Evolutionary conservation across 2,113 vertebrate genomes (phyloP), one percentile per base, ranked within the genome.

Genomic region (Sylvia atricapilla): DNA sequence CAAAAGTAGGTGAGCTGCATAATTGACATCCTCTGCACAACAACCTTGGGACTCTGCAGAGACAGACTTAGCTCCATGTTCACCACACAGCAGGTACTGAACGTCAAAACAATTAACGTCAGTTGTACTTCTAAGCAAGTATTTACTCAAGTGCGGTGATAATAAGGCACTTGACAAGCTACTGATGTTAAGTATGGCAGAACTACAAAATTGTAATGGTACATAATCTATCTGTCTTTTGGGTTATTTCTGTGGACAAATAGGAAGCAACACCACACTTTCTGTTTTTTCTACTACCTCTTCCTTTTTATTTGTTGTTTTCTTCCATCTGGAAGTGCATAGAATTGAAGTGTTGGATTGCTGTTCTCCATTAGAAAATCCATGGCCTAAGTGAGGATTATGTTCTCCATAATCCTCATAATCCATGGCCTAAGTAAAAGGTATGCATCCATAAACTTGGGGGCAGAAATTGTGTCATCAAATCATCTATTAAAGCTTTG

Each of bases 51-150:
- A 23, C 23, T 41, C 20, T 23, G n/a, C 5, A 67, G 17, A 13
- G 23, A 15, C 12, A 41, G 22, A 30, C 11, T 31, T 15, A 64
- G 12, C 8, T 60, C 17, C 9, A 7, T 11, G 4, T 31, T 73
- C 43, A 52, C 11, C 6, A 3, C 20, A 28, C 10, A 66, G 28
- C 49, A 75, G 28, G 13, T 47, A 9, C 1, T 44, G 7, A 59
- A 64, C 1, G 6, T 9, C 27, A 66, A 46, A 23, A 2, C 28
- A 72, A 8, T 22, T 63, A 31, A 53, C 2, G 1, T 14, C 3
- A 2, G 3, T 16, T 55, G 8, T 50, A 24, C 6, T 8, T 59
- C 17, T 46, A 15, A 43, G 14, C 20, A 31, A 49, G 4, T 31
- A 37, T 59, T 53, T 39, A 23, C 11, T 2, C 2, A 1, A 10